Percentiles rank a stretch among this genome's conserved stretches.
Conservation (phyloP, 2,888 invertebrate genomes). For the Agonopterix subpropinquella region DNA sequence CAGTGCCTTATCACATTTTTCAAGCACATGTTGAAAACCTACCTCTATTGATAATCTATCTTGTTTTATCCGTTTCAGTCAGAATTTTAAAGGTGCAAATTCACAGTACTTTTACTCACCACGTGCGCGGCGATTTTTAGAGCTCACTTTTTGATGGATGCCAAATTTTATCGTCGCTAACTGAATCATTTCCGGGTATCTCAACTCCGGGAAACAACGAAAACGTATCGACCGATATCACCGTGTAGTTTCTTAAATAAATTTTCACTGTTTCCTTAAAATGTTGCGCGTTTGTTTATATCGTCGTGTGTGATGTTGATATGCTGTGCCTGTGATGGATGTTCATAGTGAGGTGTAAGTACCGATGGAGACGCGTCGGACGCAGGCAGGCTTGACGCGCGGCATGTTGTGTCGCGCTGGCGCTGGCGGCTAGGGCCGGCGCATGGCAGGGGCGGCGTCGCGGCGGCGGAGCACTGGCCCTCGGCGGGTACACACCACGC, state of each 20-base stretch:
- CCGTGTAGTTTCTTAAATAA: conserved; percentile 26
- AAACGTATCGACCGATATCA: conserved; percentile 25
- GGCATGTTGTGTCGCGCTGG: conserved; percentile 61
- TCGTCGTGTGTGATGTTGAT: conserved; percentile 33
- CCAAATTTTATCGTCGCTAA: conserved; percentile 79
- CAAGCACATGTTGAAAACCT: too few relatives aligned
- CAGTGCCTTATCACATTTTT: too few relatives aligned
- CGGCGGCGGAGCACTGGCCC: conserved; percentile 22
- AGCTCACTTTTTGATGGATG: conserved; percentile 75
- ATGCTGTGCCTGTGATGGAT: conserved; percentile 38
- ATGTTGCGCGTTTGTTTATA: conserved; percentile 28
- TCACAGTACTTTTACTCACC: conserved; percentile 74
- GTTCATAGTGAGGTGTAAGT: conserved; percentile 35
- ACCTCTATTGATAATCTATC: too few relatives aligned
- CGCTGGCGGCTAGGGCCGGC: conserved; percentile 48
- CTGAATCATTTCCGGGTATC: conserved; percentile 72
- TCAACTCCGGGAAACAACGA: conserved; percentile 23
- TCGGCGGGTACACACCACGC: neutral
- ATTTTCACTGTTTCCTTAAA: conserved; percentile 40
- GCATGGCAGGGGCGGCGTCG: conserved; percentile 51
- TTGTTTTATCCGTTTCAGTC: too few relatives aligned
- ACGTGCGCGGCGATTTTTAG: conserved; percentile 60
- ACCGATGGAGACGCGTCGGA: conserved; percentile 75
- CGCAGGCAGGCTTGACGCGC: conserved; percentile 73
- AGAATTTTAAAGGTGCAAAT: conserved; percentile 14